A percentile compares a stretch with the other conserved stretches of the same genome.
Evolutionary conservation across 2,797 vertebrate species (phyloP).

Genomic region (Rhynchotus rufescens): DNA sequence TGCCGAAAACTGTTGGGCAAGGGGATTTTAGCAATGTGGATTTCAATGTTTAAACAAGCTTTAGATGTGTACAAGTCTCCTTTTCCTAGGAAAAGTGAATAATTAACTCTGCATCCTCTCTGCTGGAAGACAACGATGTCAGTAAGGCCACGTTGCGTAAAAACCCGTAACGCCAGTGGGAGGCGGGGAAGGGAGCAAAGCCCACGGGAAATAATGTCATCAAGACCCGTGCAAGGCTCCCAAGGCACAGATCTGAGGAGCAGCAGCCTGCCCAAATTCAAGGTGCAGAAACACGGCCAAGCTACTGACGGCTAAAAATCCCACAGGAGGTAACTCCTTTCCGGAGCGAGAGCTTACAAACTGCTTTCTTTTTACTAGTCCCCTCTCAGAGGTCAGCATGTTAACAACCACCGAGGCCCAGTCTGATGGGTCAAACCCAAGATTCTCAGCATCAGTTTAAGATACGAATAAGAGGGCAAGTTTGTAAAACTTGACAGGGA

Average conservation of each 20-base stretch:
- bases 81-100: conserved; percentile 23
- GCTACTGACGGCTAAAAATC: neutral
- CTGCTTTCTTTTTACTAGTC: neutral
- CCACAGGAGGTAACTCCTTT: neutral
- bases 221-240: neutral
- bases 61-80: neutral
- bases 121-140: neutral
- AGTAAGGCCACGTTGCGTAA: neutral
- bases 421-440: neutral
- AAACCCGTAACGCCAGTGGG: neutral
- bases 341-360: neutral
- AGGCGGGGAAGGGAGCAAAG: neutral
- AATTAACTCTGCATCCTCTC: conserved; percentile 39
- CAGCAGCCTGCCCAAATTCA: neutral
- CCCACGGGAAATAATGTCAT: neutral
- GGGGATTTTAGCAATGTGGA: neutral
- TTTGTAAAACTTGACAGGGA: neutral
- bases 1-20: neutral
- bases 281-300: neutral
- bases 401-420: neutral
- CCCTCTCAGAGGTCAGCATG: neutral
- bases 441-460: neutral
- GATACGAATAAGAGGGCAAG: neutral
- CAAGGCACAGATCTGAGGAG: neutral
- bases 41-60: conserved; percentile 52